Base-by-base conservation (phyloP, 2,797 vertebrate species). In the Danio albolineatus region DNA sequence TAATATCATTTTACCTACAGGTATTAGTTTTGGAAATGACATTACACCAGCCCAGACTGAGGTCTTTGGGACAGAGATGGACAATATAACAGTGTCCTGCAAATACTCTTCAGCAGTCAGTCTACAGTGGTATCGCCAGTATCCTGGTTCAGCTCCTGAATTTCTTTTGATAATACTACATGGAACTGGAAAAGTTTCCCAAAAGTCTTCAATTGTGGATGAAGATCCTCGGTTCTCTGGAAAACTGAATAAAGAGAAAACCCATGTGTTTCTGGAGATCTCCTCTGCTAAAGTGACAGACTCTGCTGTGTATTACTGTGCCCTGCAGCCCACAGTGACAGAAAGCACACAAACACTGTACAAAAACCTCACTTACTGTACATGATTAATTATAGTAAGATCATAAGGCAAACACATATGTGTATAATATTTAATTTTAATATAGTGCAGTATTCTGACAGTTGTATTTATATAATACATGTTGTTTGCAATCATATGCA, bases 101-200 rank as follows among this genome's bases (percentile, higher is more conserved):
- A 77, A 16, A 53, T 84, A 81, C 54, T 80, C 73, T 1, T 66
- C 78, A 38, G 67, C 54, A 3, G 0, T 10, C 1, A 62, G 0
- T 78, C 74, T 81, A 17, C 69, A 49, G 6, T 83, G 77, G 77
- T 83, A 72, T 59, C 48, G 73, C 2, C 64, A 83, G 7, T 48
- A 78, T 46, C 56, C 56, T 0, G 4, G n/a, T 9, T 75, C 62
- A 39, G 56, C 54, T 48, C 76, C 81, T 7, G 53, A 72, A 36
- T 72, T 53, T 7, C 53, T 73, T 51, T 59, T 78, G 7, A 19
- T 36, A 10, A 12, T 73, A 21, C 16, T 48, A n/a, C 41, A 65
- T 4, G 0, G 6, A 16, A 46, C 39, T 59, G 67, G 79, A 4
- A 5, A 53, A 14, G 60, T 54, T n/a, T 54, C 14, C 41, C 38